Base-by-base conservation (phyloP, 1,140 invertebrate genomes). In the Bombus sibiricus region DNA sequence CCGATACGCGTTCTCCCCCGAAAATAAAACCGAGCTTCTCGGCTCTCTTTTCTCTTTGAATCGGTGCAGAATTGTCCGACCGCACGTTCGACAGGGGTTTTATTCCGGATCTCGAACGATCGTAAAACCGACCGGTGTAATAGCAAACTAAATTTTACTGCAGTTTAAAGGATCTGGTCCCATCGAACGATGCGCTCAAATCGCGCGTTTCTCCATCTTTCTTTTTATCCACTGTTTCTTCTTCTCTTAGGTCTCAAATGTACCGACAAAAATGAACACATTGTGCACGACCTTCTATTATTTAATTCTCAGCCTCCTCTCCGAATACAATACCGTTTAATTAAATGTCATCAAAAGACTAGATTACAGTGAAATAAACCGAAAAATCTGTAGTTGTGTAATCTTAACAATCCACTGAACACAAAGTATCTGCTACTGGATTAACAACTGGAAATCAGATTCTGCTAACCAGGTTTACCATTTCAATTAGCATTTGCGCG, bases 91-190 rank as follows among this genome's bases (percentile, higher is more conserved):
- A n/a, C 72, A 12, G 87, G 87, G 37, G 75, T 89, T 89, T 89
- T 86, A 89, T 89, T 89, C 57, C 71, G 78, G 78, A 85, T 89
- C 82, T 71, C 66, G 71, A 87, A 53, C 37, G 82, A 88, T 90
- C 89, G 82, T 90, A 90, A 88, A 90, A 85, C 89, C 85, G 71
- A n/a, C 41, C 32, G 59, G 34, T 62, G 39, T 89, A 89, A 89
- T 85, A 69, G 75, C 43, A 69, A 83, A 83, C 62, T 85, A 88
- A 90, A 89, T 87, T 90, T 90, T 90, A 90, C 74, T 89, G 79
- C 78, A 41, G 62, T 87, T 80, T 75, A 86, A 89, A 83, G 25
- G 71, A 89, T 89, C 87, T 34, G 41, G n/a, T 89, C 83, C 66
- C 83, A 41, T 34, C 68, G 68, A 57, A n/a, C 66, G 83, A 62